Evolutionary conservation across 2,888 invertebrate genomes (phyloP).

Genomic region (Polyommatus iphigenia): DNA sequence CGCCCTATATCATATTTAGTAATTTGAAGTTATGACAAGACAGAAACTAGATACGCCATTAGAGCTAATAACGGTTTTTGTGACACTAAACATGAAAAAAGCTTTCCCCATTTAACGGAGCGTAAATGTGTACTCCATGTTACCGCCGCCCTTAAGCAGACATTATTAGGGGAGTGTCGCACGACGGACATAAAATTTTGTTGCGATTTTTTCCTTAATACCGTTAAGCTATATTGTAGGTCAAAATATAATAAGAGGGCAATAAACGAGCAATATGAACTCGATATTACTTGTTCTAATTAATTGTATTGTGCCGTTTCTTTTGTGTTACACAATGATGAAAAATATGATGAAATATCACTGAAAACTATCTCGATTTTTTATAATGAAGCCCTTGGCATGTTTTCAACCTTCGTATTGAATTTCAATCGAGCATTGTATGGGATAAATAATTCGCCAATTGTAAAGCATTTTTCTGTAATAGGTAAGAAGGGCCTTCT

Average conservation of each 20-base stretch:
- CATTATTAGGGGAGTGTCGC: slow-evolving; percentile 77
- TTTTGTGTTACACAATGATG: slow-evolving; percentile 3
- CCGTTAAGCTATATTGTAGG: slow-evolving; percentile 63
- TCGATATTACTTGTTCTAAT: slow-evolving; percentile 2
- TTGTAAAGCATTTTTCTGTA: neutral
- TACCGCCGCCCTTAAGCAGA: slow-evolving; percentile 77
- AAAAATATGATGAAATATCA: slow-evolving; percentile 14
- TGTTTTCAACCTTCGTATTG: neutral
- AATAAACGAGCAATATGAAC: slow-evolving; percentile 40
- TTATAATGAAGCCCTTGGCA: neutral
- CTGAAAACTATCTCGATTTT: neutral
- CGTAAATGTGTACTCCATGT: slow-evolving; percentile 80
- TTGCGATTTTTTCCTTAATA: slow-evolving; percentile 74
- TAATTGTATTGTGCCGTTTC: slow-evolving; percentile 11
- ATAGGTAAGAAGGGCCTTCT: neutral
- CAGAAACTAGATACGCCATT: slow-evolving; percentile 51
- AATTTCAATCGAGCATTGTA: neutral
- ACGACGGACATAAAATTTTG: slow-evolving; percentile 73
- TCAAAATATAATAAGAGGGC: slow-evolving; percentile 56
- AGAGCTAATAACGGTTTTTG: slow-evolving; percentile 79
- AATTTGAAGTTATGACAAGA: slow-evolving; percentile 44
- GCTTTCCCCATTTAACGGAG: slow-evolving; percentile 78
- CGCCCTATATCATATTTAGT: slow-evolving; percentile 44
- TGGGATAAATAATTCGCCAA: neutral
- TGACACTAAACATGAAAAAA: slow-evolving; percentile 80